A percentile compares a stretch with the other conserved stretches of the same genome.
Evolutionary conservation across 2,888 invertebrate species (phyloP).

Genomic region (Drepanosiphum platanoidis): DNA sequence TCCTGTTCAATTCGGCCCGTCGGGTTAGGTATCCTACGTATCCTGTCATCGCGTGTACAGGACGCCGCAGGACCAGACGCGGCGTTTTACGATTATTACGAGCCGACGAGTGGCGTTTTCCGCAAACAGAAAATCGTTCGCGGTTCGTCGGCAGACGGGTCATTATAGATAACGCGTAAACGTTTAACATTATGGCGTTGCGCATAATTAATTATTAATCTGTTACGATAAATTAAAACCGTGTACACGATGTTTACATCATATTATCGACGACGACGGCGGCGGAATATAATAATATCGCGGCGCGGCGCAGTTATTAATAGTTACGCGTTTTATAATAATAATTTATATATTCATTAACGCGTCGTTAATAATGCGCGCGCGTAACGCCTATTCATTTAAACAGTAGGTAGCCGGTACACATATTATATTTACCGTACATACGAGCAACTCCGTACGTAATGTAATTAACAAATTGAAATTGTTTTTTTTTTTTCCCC

Average conservation of each 20-base stretch:
- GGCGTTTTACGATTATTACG: too few species aligned
- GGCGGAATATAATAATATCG: not conserved
- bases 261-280: not conserved
- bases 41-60: too few species aligned
- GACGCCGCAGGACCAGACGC: too few species aligned
- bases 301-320: not conserved
- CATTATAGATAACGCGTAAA: too few species aligned
- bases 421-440: too few species aligned
- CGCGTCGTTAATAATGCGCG: not conserved
- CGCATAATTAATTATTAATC: not conserved
- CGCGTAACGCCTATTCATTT: conserved; percentile 6
- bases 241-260: not conserved
- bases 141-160: too few species aligned
- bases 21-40: too few species aligned
- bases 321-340: not conserved
- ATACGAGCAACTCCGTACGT: not conserved
- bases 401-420: not conserved
- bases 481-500: not conserved
- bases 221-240: not conserved
- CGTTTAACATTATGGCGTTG: not conserved
- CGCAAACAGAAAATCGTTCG: too few species aligned
- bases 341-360: conserved; percentile 6
- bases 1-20: too few species aligned
- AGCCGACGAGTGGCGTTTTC: too few species aligned
- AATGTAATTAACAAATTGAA: conserved; percentile 1